phyloP scores from a whole-genome alignment of 1,140 invertebrate genomes.

The Bombus waltoni region DNA sequence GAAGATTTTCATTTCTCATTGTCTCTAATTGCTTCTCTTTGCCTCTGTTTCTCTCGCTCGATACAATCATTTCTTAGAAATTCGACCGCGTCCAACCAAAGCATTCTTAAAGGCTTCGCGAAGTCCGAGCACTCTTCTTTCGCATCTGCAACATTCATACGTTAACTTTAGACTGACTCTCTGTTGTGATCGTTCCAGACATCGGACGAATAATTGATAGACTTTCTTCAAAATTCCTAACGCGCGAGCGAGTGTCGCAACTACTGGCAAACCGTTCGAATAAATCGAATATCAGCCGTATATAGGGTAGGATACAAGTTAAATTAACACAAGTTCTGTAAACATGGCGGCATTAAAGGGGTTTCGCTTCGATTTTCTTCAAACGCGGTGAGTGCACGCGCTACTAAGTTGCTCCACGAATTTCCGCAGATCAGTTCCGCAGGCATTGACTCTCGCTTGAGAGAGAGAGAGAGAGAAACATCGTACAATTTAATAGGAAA shows the following conservation, averaged over 20 bases:
- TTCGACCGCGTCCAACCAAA: too few relatives aligned
- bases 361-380: constrained; percentile 4
- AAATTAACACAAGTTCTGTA: constrained; percentile 1
- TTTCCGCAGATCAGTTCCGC: background rate
- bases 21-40: too few relatives aligned
- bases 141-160: background rate
- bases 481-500: constrained; percentile 35
- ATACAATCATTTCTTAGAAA: too few relatives aligned
- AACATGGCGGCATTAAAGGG: background rate
- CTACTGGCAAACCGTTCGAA: background rate
- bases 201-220: background rate
- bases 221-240: too few relatives aligned
- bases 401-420: background rate
- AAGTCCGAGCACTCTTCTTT: background rate
- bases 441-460: background rate
- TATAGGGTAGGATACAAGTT: background rate
- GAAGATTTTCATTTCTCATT: too few relatives aligned
- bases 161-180: background rate
- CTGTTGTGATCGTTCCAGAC: background rate
- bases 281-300: background rate
- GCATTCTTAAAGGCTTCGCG: too few relatives aligned
- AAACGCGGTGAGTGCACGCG: background rate
- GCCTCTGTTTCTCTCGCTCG: too few relatives aligned
- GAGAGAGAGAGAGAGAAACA: background rate
- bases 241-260: too few relatives aligned